Evolutionary conservation across 2,113 vertebrate species (phyloP).

Genomic region (Hoplias malabaricus): DNA sequence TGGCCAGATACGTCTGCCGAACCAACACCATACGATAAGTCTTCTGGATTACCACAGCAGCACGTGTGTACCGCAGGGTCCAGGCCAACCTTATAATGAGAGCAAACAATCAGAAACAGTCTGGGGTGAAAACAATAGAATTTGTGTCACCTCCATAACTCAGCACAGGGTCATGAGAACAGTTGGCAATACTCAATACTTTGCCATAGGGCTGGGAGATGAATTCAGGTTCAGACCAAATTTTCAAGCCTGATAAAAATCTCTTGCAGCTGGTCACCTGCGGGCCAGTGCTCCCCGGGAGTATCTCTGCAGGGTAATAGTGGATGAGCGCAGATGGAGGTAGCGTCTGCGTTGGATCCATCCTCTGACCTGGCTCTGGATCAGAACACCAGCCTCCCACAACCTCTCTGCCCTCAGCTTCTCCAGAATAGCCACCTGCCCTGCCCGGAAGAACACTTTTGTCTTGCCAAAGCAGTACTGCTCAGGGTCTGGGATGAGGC

Average conservation of each 20-base stretch:
- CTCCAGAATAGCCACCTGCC: conserved; percentile 77
- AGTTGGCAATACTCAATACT: too few relatives aligned
- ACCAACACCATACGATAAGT: conserved; percentile 68
- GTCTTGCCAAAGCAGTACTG: conserved; percentile 74
- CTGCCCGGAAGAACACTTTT: conserved; percentile 73
- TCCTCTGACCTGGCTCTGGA: conserved; percentile 74
- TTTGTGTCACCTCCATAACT: neutral
- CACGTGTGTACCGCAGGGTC: conserved; percentile 64
- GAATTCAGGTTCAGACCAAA: too few relatives aligned
- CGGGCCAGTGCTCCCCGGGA: conserved; percentile 69
- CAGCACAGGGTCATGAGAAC: neutral
- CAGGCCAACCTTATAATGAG: conserved; percentile 55
- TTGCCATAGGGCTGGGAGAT: neutral
- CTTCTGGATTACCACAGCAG: conserved; percentile 74
- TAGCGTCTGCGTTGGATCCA: conserved; percentile 68
- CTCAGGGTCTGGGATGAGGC: conserved; percentile 68
- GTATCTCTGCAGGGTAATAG: conserved; percentile 69
- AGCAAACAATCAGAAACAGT: neutral
- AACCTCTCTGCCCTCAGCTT: conserved; percentile 68
- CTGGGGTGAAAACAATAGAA: neutral
- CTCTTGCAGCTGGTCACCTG: conserved; percentile 63
- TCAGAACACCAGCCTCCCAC: conserved; percentile 61
- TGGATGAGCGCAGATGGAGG: conserved; percentile 37
- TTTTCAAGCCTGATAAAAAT: too few relatives aligned
- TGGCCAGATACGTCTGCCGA: conserved; percentile 57